These are phyloP conservation scores for Nasonia vitripennis DNA, from an alignment of 1,140 invertebrate genomes.

Conservation along the genomic window DNA sequence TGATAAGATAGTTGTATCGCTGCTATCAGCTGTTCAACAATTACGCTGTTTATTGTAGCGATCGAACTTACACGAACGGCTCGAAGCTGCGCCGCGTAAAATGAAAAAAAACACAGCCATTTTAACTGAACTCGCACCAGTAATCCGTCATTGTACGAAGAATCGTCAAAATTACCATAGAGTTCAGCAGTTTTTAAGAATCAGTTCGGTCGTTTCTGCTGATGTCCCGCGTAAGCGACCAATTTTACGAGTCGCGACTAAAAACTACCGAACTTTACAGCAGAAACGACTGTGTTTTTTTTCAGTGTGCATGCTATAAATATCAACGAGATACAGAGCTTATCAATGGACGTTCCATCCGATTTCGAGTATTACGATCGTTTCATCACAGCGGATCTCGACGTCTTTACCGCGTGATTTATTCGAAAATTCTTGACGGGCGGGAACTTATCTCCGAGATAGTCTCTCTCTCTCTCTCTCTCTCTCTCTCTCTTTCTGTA, in stretches of 20 bases:
- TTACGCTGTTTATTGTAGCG: slow-evolving; percentile 20
- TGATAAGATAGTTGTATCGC: background rate
- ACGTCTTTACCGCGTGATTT: background rate
- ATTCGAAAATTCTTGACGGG: no score
- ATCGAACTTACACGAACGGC: background rate
- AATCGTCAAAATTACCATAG: no score
- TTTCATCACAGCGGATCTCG: background rate
- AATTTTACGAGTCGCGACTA: no score
- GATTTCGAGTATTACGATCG: background rate
- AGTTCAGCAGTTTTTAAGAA: no score
- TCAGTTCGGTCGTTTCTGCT: no score
- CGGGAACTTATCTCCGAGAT: no score
- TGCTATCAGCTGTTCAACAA: background rate
- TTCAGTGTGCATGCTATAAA: background rate
- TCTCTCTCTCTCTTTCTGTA: background rate
- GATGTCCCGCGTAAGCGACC: no score
- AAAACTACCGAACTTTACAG: no score
- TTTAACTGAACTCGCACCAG: no score
- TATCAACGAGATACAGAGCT: background rate
- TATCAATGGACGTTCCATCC: background rate
- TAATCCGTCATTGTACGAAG: no score
- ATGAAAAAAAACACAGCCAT: no score
- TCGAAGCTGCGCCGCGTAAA: background rate
- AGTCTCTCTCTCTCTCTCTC: background rate
- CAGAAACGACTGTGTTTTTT: no score